phyloP scores from a whole-genome alignment of 1,140 invertebrate genomes.

The Heterodera schachtii region DNA sequence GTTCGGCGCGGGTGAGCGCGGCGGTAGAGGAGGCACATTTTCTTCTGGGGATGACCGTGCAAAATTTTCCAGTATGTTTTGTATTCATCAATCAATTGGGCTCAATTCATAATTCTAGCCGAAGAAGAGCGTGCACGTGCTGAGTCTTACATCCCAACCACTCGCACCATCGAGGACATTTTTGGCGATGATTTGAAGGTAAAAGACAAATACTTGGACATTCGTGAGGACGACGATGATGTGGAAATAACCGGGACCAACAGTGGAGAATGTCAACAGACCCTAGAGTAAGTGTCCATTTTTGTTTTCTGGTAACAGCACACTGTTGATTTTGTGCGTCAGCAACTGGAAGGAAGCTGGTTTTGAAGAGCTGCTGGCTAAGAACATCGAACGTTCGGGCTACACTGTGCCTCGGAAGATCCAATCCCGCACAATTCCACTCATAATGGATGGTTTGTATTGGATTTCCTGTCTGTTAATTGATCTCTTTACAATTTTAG shows the following conservation, averaged over 20 bases:
- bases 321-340: conserved; percentile 13
- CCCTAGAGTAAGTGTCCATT: conserved; percentile 6
- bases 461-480: neutral
- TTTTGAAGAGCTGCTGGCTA: conserved; percentile 23
- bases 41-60: too few relatives aligned
- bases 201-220: conserved; percentile 29
- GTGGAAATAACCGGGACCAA: conserved; percentile 30
- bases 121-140: conserved; percentile 22
- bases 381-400: conserved; percentile 37
- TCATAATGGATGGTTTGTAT: conserved; percentile 38
- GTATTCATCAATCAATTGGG: too few relatives aligned
- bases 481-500: conserved; percentile 5
- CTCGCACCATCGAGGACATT: conserved; percentile 32
- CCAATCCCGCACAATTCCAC: conserved; percentile 39
- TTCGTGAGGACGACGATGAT: conserved; percentile 41
- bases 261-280: conserved; percentile 9
- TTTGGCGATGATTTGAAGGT: conserved; percentile 31
- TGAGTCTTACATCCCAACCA: conserved; percentile 23
- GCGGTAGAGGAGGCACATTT: too few relatives aligned
- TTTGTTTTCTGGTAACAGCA: neutral
- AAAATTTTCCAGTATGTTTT: too few relatives aligned
- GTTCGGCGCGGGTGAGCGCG: too few relatives aligned
- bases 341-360: conserved; percentile 38
- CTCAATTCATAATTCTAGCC: neutral
- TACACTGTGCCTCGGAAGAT: conserved; percentile 37